phyloP scores from a whole-genome alignment of 2,888 invertebrate genomes.

The Drosophila diplacantha region DNA sequence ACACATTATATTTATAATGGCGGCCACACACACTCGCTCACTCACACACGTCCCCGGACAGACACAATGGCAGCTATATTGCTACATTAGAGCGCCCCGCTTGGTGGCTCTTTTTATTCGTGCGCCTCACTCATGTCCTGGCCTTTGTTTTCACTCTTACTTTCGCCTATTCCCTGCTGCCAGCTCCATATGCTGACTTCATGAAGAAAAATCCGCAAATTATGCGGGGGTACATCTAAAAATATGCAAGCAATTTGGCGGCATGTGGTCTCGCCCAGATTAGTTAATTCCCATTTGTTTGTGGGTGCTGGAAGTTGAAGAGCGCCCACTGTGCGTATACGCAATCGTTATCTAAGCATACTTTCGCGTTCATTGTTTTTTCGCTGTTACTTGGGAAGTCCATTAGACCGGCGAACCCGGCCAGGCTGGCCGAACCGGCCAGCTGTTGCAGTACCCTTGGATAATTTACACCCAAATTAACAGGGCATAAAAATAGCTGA shows the following conservation, averaged over 20 bases:
- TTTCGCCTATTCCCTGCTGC: slow-evolving; percentile 21
- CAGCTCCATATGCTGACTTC: slow-evolving; percentile 58
- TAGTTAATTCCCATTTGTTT: slow-evolving; percentile 40
- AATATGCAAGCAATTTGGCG: slow-evolving; percentile 55
- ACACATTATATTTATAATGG: slow-evolving; percentile 72
- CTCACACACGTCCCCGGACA: slow-evolving; percentile 20
- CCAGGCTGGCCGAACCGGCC: slow-evolving; percentile 18
- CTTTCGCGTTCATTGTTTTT: slow-evolving; percentile 31
- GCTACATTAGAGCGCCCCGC: slow-evolving; percentile 41
- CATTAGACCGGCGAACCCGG: slow-evolving; percentile 26
- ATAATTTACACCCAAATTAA: slow-evolving; percentile 63
- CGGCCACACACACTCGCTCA: slow-evolving; percentile 27
- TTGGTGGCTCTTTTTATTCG: slow-evolving; percentile 52
- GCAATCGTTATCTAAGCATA: slow-evolving; percentile 35
- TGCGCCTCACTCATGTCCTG: slow-evolving; percentile 46
- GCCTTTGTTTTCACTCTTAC: slow-evolving; percentile 35
- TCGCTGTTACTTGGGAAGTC: slow-evolving; percentile 27
- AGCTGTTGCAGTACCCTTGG: slow-evolving; percentile 53
- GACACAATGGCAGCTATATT: slow-evolving; percentile 52
- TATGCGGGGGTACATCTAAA: slow-evolving; percentile 57
- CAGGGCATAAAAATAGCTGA: slow-evolving; percentile 57
- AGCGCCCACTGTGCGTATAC: slow-evolving; percentile 48
- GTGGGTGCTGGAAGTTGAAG: slow-evolving; percentile 18
- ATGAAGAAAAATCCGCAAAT: slow-evolving; percentile 66
- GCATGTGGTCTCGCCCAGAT: slow-evolving; percentile 52